Percentiles rank a stretch among this genome's conserved stretches.
phyloP scores from a whole-genome alignment of 2,797 vertebrate species.

The Cygnus olor region DNA sequence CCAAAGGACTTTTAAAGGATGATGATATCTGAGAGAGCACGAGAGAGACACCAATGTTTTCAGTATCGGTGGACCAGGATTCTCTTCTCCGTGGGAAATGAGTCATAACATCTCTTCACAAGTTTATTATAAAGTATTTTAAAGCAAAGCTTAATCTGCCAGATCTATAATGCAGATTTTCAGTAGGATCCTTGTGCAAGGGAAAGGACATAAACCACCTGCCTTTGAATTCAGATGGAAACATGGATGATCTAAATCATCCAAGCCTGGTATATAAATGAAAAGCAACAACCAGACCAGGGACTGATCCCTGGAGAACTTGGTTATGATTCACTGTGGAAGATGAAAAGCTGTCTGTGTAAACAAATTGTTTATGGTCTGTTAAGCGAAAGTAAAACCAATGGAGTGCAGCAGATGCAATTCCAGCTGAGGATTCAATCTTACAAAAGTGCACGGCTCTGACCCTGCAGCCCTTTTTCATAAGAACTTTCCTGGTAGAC shows the following conservation, averaged over 20 bases:
- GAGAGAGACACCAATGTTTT: background rate
- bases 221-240: conserved; percentile 20
- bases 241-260: conserved; percentile 43
- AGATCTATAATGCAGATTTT: conserved; percentile 16
- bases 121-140: background rate
- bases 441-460: background rate
- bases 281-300: conserved; percentile 30
- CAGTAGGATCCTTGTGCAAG: background rate
- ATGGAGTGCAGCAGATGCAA: conserved; percentile 43
- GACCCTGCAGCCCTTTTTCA: background rate
- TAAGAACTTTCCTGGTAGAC: background rate
- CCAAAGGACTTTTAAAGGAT: background rate
- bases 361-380: conserved; percentile 73
- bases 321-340: conserved; percentile 26
- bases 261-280: conserved; percentile 30
- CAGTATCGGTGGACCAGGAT: background rate
- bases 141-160: conserved; percentile 1
- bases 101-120: background rate
- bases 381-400: conserved; percentile 57
- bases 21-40: background rate
- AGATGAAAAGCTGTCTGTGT: conserved; percentile 60
- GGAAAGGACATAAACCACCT: conserved; percentile 49
- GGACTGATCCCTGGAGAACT: conserved; percentile 57
- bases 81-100: background rate
- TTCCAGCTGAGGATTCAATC: conserved; percentile 58